These are phyloP conservation scores for Eriocheir sinensis DNA, from an alignment of 1,140 invertebrate species.

Conservation along the genomic window DNA sequence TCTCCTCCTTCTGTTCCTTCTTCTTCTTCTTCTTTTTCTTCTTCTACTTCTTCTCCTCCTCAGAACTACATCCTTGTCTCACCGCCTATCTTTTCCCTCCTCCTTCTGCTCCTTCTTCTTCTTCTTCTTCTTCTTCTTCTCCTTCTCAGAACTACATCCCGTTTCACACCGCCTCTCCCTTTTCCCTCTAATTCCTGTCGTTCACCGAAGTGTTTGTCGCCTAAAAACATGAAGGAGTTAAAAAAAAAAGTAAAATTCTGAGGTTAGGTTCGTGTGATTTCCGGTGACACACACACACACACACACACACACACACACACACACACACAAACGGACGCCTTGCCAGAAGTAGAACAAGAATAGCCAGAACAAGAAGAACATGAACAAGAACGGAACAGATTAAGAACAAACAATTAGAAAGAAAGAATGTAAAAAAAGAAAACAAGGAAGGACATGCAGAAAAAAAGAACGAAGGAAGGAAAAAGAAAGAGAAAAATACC, in stretches of 20 bases:
- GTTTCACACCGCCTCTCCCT: not conserved
- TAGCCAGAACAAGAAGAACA: not conserved
- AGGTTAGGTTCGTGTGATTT: not conserved
- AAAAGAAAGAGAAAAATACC: not conserved
- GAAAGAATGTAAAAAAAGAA: not conserved
- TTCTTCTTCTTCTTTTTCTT: not conserved
- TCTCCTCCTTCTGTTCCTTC: not conserved
- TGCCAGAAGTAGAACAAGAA: not conserved
- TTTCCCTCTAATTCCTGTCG: not conserved
- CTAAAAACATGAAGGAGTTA: not conserved
- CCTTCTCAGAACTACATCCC: not conserved
- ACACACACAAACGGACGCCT: not conserved
- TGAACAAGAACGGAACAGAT: not conserved
- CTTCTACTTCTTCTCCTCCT: not conserved
- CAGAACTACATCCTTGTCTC: too few relatives aligned
- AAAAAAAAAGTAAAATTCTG: too few relatives aligned
- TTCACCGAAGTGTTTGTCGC: not conserved
- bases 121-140: too few relatives aligned
- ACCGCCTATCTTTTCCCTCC: too few relatives aligned
- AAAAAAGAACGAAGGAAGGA: not conserved
- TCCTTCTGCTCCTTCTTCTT: too few relatives aligned
- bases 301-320: too few relatives aligned
- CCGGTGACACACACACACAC: not conserved
- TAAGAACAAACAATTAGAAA: not conserved
- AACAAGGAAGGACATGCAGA: not conserved